Evolutionary conservation across 2,797 vertebrate genomes (phyloP).

Genomic region (Cichlasoma orientale): DNA sequence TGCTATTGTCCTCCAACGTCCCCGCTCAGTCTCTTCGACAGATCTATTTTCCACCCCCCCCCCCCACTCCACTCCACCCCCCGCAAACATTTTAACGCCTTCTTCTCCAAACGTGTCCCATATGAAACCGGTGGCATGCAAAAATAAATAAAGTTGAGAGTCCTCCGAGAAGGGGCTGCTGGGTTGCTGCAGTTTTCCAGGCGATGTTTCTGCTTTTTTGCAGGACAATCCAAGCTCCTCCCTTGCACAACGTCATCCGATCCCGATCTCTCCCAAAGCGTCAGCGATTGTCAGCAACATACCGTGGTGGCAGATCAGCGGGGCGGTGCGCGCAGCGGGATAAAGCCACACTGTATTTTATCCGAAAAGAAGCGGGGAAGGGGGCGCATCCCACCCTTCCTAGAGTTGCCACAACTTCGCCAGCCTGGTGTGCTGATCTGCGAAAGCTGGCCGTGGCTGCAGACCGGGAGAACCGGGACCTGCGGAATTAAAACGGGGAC

Average conservation of each 20-base stretch:
- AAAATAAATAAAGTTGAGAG: conserved; percentile 14
- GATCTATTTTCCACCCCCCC: background rate
- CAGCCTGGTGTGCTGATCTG: conserved; percentile 2
- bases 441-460: conserved; percentile 22
- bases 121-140: background rate
- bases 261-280: conserved; percentile 69
- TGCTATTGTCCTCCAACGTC: background rate
- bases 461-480: conserved; percentile 24
- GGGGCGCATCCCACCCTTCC: conserved; percentile 22
- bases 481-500: conserved; percentile 39
- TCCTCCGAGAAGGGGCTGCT: background rate
- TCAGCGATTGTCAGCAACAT: conserved; percentile 64
- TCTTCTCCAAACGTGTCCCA: background rate
- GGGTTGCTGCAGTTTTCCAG: background rate
- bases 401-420: conserved; percentile 59
- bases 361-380: background rate
- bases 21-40: background rate
- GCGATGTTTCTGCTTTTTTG: conserved; percentile 20
- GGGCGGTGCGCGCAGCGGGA: conserved; percentile 44
- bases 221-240: conserved; percentile 75
- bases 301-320: conserved; percentile 65
- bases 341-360: conserved; percentile 22
- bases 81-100: background rate
- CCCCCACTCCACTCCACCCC: background rate
- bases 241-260: conserved; percentile 74